These are phyloP conservation scores for Trichoplusia ni DNA, from an alignment of 1,140 invertebrate genomes.

Conservation along the genomic window DNA sequence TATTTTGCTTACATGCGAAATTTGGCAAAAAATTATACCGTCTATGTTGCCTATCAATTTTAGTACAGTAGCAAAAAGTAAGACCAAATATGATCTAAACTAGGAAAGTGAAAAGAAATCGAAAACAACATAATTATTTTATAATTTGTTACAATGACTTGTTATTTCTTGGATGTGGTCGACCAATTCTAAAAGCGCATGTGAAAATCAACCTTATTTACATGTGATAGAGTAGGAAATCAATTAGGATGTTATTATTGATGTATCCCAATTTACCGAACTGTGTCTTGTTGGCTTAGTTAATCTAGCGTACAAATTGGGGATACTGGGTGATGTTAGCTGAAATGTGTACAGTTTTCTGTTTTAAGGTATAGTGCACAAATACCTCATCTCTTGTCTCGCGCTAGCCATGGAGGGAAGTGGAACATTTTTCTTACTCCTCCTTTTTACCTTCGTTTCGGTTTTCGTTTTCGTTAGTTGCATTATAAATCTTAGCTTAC, in stretches of 20 bases:
- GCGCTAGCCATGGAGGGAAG: no score
- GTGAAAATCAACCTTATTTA: neutral
- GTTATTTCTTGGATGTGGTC: constrained; percentile 31
- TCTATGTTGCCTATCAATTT: no score
- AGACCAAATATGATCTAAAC: constrained; percentile 29
- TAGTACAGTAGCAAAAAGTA: neutral
- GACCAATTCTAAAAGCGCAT: neutral
- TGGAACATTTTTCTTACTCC: no score
- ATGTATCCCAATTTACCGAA: constrained; percentile 10
- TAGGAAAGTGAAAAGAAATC: constrained; percentile 53
- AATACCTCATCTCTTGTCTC: no score
- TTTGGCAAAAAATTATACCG: neutral
- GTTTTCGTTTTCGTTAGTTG: no score
- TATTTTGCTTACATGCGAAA: neutral
- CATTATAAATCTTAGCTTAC: no score
- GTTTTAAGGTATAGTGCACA: neutral
- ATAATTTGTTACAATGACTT: constrained; percentile 59
- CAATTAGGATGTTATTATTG: neutral
- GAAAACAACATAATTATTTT: constrained; percentile 45
- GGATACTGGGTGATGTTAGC: constrained; percentile 6
- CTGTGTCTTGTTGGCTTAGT: constrained; percentile 13
- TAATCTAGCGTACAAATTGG: constrained; percentile 5
- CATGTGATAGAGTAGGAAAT: neutral
- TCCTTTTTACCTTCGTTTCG: no score
- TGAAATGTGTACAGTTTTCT: neutral